Conservation (phyloP, 2,113 vertebrate species). For the Pomatostomus ruficeps region DNA sequence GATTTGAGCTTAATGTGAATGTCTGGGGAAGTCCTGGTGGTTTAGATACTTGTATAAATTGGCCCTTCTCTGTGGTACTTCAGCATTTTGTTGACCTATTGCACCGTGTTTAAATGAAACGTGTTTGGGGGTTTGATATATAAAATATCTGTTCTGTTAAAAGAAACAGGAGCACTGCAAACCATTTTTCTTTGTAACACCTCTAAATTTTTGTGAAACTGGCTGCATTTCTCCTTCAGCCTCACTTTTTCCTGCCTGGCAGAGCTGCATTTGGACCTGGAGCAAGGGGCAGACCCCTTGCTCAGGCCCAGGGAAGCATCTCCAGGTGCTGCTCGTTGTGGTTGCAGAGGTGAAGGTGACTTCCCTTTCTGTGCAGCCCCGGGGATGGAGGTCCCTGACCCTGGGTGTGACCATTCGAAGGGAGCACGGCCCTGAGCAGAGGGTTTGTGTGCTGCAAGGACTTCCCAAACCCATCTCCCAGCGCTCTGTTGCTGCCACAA, state of each 20-base stretch:
- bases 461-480: not conserved
- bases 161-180: not conserved
- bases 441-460: not conserved
- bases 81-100: not conserved
- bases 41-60: not conserved
- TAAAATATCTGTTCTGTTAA: not conserved
- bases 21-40: not conserved
- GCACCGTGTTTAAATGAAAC: not conserved
- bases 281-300: not conserved
- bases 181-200: not conserved
- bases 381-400: not conserved
- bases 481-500: not conserved
- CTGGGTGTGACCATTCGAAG: not conserved
- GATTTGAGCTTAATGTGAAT: not conserved
- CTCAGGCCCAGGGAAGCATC: not conserved
- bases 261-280: not conserved
- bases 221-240: not conserved
- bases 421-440: fast-evolving
- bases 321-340: not conserved
- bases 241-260: not conserved
- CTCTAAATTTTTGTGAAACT: not conserved
- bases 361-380: not conserved
- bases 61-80: not conserved
- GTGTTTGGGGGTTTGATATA: not conserved
- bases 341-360: not conserved